Conservation (phyloP, 2,888 invertebrate species). For the Volucella inflata region DNA sequence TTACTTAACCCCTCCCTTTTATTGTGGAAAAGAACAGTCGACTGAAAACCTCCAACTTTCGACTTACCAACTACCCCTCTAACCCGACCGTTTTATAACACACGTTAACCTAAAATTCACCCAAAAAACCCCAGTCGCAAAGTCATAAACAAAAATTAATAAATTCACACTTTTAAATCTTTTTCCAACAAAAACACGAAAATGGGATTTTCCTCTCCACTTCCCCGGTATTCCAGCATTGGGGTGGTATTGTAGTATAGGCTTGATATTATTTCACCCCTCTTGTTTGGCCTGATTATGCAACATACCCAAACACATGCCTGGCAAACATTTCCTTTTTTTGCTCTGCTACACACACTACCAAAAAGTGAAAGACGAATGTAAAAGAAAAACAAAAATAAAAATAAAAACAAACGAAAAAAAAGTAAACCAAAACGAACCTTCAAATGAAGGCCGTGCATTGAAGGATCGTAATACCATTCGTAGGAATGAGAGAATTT, state of each 20-base stretch:
- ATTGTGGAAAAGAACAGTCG: not conserved
- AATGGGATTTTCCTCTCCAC: conserved; percentile 17
- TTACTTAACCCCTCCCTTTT: not conserved
- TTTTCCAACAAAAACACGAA: conserved; percentile 59
- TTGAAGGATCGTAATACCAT: conserved; percentile 58
- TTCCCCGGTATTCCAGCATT: not conserved
- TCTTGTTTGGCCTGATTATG: conserved; percentile 38
- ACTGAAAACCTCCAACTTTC: not conserved
- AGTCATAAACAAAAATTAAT: conserved; percentile 73
- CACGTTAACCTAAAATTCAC: conserved; percentile 6
- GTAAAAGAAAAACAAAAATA: not conserved
- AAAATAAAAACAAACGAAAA: conserved; percentile 17
- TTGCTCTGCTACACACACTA: conserved; percentile 16
- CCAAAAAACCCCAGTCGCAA: conserved; percentile 32
- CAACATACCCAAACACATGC: conserved; percentile 7
- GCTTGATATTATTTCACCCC: no score
- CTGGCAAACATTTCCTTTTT: conserved; percentile 42
- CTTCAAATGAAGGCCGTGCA: conserved; percentile 2
- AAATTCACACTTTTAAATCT: conserved; percentile 75
- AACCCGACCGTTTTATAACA: not conserved
- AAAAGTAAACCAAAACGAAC: not conserved
- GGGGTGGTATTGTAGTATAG: not conserved
- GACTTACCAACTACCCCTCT: conserved; percentile 19
- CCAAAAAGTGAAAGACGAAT: conserved; percentile 17
- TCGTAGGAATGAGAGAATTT: conserved; percentile 54